Base-by-base conservation (phyloP, 2,113 vertebrate genomes). In the Plecotus auritus region DNA sequence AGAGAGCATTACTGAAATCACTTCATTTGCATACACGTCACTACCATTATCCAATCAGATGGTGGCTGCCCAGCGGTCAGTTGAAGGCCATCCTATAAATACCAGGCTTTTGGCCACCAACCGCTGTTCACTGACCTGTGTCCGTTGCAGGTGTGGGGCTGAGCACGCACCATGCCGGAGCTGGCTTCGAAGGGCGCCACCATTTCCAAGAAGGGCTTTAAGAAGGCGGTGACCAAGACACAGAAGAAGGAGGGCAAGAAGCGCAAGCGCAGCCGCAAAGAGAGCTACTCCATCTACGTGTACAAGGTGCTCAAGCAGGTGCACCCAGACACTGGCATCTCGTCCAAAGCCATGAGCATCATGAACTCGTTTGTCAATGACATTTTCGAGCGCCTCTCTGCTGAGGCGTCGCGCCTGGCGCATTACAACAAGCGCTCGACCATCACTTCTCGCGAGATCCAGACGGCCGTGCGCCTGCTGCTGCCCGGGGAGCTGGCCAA, bases 281-380 rank as follows among this genome's bases (percentile, higher is more conserved):
- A 97, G 40, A 95, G 95, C 3, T 97, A 93, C 0, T 96, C 96
- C 0, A 69, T 95, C 0, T 96, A 97, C 0, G 70, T 97, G 0
- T 97, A 96, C 0, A 96, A 97, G 5, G 95, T 96, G 40, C 4
- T 97, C 1, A 97, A 96, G n/a, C 97, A 96, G 35, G 96, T 97
- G 1, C 95, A 96, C 0, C 94, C 89, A 0, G 93, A 97, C 0
- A 97, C 96, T 0, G 90, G 96, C 0, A 96, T 97, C 1, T 97
- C 96, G 0, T 95, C 95, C 0, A 97, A 94, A 3, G 97, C 97
- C 11, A 96, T 96, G 93, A 42, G 88, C 4, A 95, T 96, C 18
- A 96, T 97, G 97, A 97, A 97, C 0, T 95, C 94, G 0, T 97
- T 97, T 0, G 94, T 97, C 0, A 70, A 6, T 0, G 97, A 97